Evolutionary conservation across 1,140 invertebrate genomes (phyloP).

Genomic region (Dinothrombium tinctorium): DNA sequence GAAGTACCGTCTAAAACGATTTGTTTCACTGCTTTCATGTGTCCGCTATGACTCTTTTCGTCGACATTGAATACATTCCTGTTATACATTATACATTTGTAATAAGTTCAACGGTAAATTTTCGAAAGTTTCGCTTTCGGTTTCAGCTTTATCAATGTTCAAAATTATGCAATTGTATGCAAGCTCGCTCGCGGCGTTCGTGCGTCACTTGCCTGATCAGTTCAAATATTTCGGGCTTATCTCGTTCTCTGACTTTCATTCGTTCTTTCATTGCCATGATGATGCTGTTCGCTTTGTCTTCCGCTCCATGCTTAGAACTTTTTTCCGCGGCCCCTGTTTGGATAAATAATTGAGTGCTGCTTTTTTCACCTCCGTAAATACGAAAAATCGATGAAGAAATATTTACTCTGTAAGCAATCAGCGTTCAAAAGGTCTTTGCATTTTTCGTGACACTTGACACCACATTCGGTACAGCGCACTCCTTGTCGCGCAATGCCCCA

Average conservation of each 20-base stretch:
- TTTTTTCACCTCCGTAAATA: neutral
- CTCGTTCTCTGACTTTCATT: slow-evolving; percentile 90
- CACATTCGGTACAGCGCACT: slow-evolving; percentile 90
- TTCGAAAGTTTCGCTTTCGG: too few species aligned
- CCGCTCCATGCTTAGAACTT: slow-evolving; percentile 86
- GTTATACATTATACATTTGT: too few species aligned
- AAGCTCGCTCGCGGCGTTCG: too few species aligned
- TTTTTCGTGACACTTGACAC: slow-evolving; percentile 99
- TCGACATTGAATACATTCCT: slow-evolving; percentile 87
- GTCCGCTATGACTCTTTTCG: slow-evolving; percentile 71
- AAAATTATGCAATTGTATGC: too few species aligned
- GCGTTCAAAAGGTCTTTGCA: slow-evolving; percentile 98
- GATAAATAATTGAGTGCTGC: neutral
- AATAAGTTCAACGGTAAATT: too few species aligned
- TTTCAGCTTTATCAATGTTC: too few species aligned
- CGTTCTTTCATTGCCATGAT: slow-evolving; percentile 97
- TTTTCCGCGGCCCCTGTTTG: slow-evolving; percentile 85
- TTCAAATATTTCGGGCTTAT: slow-evolving; percentile 97
- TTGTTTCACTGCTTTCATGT: slow-evolving; percentile 94
- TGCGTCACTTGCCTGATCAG: slow-evolving; percentile 83
- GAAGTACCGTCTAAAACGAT: slow-evolving; percentile 96
- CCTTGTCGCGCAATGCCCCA: slow-evolving; percentile 98
- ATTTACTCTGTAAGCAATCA: slow-evolving; percentile 88
- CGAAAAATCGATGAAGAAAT: slow-evolving; percentile 13
- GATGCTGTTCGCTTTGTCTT: slow-evolving; percentile 94